Base-by-base conservation (phyloP, 2,797 vertebrate species). In the Megaceryle alcyon region DNA sequence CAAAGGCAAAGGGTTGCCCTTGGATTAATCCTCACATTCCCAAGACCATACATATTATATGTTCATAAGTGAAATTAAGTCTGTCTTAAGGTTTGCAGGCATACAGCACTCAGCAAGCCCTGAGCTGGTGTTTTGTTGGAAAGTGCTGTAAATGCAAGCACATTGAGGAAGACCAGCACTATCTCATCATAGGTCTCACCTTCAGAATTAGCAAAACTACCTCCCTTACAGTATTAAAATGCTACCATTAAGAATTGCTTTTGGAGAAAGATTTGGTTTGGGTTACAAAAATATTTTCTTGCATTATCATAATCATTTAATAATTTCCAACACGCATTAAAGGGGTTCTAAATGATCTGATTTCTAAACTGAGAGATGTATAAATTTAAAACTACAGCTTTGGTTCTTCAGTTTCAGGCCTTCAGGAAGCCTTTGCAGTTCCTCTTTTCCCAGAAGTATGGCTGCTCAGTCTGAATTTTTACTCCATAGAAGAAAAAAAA, bases 181-280 rank as follows among this genome's bases (percentile, higher is more conserved):
- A 9, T 51, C 18, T 59, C 29, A 56, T 82, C 16, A 60, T n/a
- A 14, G 1, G 3, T 23, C 26, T 29, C 48, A 33, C 10, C 46
- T 82, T 69, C 31, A 28, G 13, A 61, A 29, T 17, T 43, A 54
- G 39, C 29, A 75, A 84, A 78, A 44, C 26, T 44, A 14, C 14
- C 26, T 69, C 22, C 12, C 3, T 8, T 8, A 12, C 2, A 9
- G 31, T 60, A 46, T 46, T 31, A 72, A 70, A 85, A 68, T 12
- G 0, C 37, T 16, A 37, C 2, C 6, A 26, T 23, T 49, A 57
- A 19, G 48, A 64, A 65, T 1, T 57, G 7, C 0, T 26, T 49
- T 59, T 35, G 13, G 14, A 59, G 23, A n/a, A 80, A 73, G 2
- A 31, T 35, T 43, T 65, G 4, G 4, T 25, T 72, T 33, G 7